Percentiles rank a stretch among this genome's conserved stretches.
These are phyloP conservation scores for Temnopleurus reevesii DNA, from an alignment of 53 echinoderm and acorn worm genomes.

Conservation along the genomic window DNA sequence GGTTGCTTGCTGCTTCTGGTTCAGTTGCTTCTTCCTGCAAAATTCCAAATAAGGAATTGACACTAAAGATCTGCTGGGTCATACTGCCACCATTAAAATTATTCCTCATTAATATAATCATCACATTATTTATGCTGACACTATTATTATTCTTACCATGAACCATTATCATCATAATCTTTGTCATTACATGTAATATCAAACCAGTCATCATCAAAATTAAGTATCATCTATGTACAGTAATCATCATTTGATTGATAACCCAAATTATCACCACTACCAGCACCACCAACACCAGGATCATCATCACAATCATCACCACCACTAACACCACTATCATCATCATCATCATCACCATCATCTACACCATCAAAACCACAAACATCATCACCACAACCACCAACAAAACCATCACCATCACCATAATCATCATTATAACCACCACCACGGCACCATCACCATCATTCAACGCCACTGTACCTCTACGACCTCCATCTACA, in stretches of 20 bases:
- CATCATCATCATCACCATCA: not conserved
- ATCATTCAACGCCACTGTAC: not conserved
- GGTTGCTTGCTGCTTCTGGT: constrained; percentile 82
- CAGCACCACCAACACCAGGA: not conserved
- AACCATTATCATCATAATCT: no score
- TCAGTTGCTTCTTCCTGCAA: constrained; percentile 82
- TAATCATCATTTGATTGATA: no score
- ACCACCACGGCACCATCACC: not conserved
- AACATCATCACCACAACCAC: not conserved
- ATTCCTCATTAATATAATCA: no score
- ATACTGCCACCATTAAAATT: no score
- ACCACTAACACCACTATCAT: no score
- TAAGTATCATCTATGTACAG: no score
- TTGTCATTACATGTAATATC: no score
- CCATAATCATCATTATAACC: not conserved
- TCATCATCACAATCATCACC: not conserved
- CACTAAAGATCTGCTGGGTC: no score
- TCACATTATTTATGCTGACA: no score
- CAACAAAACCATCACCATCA: not conserved
- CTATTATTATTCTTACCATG: no score
- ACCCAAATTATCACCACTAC: not conserved
- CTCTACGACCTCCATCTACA: not conserved
- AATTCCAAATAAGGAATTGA: not conserved
- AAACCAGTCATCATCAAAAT: no score
- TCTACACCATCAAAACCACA: not conserved